Base-by-base conservation (phyloP, 2,888 invertebrate genomes). In the Dryadula phaetusa region DNA sequence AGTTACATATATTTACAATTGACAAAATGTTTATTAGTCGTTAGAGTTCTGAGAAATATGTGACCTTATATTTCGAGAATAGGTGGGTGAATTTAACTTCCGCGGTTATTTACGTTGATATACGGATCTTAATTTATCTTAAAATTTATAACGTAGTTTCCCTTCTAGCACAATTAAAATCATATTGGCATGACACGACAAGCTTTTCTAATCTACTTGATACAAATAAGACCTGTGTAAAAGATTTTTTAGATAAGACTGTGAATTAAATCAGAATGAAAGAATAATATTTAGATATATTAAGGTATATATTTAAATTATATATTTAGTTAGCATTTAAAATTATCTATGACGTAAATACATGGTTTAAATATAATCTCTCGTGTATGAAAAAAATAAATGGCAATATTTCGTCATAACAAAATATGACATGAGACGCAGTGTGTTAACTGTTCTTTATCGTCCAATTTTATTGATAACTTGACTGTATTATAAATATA, bases 21-120 rank as follows among this genome's bases (percentile, higher is more conserved):
- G 49, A 16, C 49, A 52, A 52, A 52, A 52, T 28, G 16, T 28
- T 25, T 52, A 28, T 52, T 52, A 52, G 28, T 52, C 49, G 49
- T 25, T 52, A 28, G 49, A 8, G 25, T 52, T 52, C 28, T 52
- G 8, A 52, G 28, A 28, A 28, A n/a, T 52, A 25, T 49, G 28
- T 28, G 49, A 52, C 49, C 49, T 52, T 52, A 28, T 4, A 3
- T 28, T 52, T 6, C 25, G n/a, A 28, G 49, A 52, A 28, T n/a
- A 28, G 25, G 49, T 52, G 49, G 16, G 49, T 28, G 49, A 52
- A 52, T 10, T 52, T 10, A 16, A 52, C 49, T 28, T 52, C 49
- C 49, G 49, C 28, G 28, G 28, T 28, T 16, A 52, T 28, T 52
- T 52, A 28, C 16, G 4, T 25, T 28, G 28, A 14, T 47, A 28